Conservation (phyloP, 2,888 invertebrate species). For the Dicyrtomina minuta region DNA sequence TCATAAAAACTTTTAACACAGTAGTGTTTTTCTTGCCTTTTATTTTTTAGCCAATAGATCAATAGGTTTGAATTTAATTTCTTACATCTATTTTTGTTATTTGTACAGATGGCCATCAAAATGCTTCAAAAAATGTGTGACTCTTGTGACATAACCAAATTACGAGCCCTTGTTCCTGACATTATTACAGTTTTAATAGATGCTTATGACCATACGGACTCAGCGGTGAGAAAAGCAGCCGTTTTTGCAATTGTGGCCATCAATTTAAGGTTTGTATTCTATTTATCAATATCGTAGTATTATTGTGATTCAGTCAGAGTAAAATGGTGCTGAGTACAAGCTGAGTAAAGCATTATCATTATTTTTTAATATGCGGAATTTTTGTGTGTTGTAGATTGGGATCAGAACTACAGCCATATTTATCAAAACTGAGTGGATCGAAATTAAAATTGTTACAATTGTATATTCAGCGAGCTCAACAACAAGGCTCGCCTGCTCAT, state of each 20-base stretch:
- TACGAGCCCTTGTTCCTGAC: slow-evolving; percentile 49
- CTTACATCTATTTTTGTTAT: neutral
- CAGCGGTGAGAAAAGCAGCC: slow-evolving; percentile 90
- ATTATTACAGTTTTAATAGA: slow-evolving; percentile 56
- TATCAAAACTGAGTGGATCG: slow-evolving; percentile 79
- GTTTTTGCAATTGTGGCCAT: slow-evolving; percentile 97
- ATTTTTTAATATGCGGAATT: no score
- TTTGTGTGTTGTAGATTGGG: slow-evolving; percentile 45
- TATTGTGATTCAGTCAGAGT: no score
- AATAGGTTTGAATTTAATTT: neutral
- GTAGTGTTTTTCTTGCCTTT: neutral
- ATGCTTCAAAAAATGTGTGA: slow-evolving; percentile 53
- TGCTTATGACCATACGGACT: slow-evolving; percentile 89
- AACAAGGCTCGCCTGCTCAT: slow-evolving; percentile 22
- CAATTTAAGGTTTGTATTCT: slow-evolving; percentile 67
- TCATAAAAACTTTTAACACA: slow-evolving; percentile 9
- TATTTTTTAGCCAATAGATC: slow-evolving; percentile 7
- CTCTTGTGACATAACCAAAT: slow-evolving; percentile 47
- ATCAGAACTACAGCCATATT: slow-evolving; percentile 64
- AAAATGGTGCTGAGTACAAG: no score
- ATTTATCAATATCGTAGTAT: no score
- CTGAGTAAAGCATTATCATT: no score
- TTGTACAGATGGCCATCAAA: slow-evolving; percentile 54
- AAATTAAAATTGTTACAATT: slow-evolving; percentile 82
- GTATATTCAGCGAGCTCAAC: slow-evolving; percentile 69